Evolutionary conservation across 2,797 vertebrate genomes (phyloP).

Genomic region (Ara ararauna): DNA sequence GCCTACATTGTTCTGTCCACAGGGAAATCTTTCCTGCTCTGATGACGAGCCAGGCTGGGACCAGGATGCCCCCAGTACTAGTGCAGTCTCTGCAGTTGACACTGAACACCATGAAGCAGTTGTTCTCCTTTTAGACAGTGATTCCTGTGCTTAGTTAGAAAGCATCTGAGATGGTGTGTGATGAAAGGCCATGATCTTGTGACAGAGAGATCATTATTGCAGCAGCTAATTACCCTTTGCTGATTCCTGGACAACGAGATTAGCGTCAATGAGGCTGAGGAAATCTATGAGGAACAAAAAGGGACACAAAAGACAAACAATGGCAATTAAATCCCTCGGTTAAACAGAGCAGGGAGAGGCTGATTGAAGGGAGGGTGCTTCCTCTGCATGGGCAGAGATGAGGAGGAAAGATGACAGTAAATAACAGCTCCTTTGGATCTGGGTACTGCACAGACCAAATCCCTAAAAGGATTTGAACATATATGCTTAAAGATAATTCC

Average conservation of each 20-base stretch:
- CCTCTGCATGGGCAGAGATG: neutral
- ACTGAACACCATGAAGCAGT: accelerated
- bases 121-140: accelerated
- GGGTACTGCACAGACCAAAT: neutral
- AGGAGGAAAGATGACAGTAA: neutral
- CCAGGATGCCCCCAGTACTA: neutral
- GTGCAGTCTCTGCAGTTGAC: neutral
- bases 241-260: constrained; percentile 1
- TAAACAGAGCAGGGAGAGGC: neutral
- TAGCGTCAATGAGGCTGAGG: neutral
- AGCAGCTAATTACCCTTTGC: constrained; percentile 26
- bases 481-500: neutral
- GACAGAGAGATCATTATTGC: constrained; percentile 13
- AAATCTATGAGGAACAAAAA: neutral
- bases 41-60: neutral
- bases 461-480: neutral
- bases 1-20: neutral
- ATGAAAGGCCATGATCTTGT: neutral
- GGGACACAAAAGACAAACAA: neutral
- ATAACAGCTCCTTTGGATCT: neutral
- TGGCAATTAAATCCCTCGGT: constrained; percentile 23
- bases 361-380: neutral
- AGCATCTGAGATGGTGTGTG: neutral
- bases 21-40: neutral
- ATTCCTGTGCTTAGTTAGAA: neutral